Percentiles rank a stretch among this genome's conserved stretches.
phyloP scores from a whole-genome alignment of 92 coral and sea anemone species.

The Porites divaricata region DNA sequence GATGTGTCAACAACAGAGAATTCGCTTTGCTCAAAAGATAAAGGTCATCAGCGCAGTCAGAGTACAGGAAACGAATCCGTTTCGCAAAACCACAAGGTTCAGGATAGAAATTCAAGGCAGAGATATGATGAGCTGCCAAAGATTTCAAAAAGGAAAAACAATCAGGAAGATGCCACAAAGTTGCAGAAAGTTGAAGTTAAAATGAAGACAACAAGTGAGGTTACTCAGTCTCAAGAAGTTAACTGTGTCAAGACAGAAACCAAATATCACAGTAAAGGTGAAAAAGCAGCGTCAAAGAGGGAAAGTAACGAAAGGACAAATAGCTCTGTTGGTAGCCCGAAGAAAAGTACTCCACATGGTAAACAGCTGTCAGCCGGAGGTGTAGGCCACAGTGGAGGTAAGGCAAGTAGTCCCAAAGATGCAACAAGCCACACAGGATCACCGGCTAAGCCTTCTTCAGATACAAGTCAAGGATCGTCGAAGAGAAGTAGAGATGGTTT shows the following conservation, averaged over 20 bases:
- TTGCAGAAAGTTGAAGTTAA: conserved; percentile 50
- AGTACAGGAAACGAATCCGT: conserved; percentile 41
- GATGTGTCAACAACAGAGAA: conserved; percentile 23
- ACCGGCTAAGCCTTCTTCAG: conserved; percentile 4
- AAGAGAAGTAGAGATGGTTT: conserved; percentile 50
- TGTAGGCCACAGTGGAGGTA: neutral
- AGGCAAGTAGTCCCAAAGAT: conserved; percentile 38
- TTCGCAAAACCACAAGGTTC: neutral
- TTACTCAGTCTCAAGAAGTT: conserved; percentile 38
- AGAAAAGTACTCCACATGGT: conserved; percentile 26
- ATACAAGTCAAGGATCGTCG: conserved; percentile 2
- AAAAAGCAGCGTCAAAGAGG: conserved; percentile 18
- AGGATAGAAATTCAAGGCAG: conserved; percentile 21
- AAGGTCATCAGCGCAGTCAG: conserved; percentile 33
- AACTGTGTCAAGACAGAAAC: conserved; percentile 42
- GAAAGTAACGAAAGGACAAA: conserved; percentile 17
- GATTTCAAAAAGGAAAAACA: conserved; percentile 20
- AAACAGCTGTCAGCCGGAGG: conserved; percentile 26
- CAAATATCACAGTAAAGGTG: conserved; percentile 41
- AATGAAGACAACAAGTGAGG: conserved; percentile 48
- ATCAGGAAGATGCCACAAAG: conserved; percentile 40
- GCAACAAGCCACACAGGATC: conserved; percentile 1
- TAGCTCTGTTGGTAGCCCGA: conserved; percentile 34
- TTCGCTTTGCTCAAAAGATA: conserved; percentile 3
- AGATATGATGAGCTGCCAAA: conserved; percentile 35